Percentiles rank a stretch among this genome's conserved stretches.
Conservation (phyloP, 2,888 invertebrate genomes). For the Megamerina dolium region DNA sequence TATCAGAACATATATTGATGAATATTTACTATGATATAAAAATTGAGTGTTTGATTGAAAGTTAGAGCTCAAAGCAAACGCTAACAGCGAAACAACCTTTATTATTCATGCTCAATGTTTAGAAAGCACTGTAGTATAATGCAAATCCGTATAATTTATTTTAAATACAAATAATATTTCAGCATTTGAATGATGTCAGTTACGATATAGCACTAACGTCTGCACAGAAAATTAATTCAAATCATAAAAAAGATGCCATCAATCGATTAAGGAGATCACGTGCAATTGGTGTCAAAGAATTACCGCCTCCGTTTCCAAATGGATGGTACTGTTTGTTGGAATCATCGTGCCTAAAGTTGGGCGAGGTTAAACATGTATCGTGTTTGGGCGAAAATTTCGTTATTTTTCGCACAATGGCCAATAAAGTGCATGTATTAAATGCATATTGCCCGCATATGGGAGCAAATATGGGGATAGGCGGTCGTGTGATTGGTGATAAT, state of each 20-base stretch:
- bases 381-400: conserved; percentile 68
- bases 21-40: too few species aligned
- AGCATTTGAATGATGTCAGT: background rate
- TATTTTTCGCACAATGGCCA: conserved; percentile 61
- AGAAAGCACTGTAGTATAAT: too few species aligned
- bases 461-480: conserved; percentile 77
- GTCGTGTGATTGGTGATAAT: conserved; percentile 68
- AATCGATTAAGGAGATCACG: conserved; percentile 53
- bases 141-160: too few species aligned
- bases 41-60: too few species aligned
- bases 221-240: too few species aligned
- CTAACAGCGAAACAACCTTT: too few species aligned
- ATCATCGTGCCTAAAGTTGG: conserved; percentile 55
- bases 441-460: conserved; percentile 90
- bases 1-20: too few species aligned
- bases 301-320: conserved; percentile 83
- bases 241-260: conserved; percentile 36
- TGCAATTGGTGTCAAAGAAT: conserved; percentile 53
- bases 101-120: too few species aligned
- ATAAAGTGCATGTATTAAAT: conserved; percentile 64
- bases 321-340: conserved; percentile 82
- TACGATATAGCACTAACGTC: background rate
- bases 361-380: conserved; percentile 57
- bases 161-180: too few species aligned
- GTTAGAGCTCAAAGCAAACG: too few species aligned